Percentiles rank a stretch among this genome's conserved stretches.
phyloP scores from a whole-genome alignment of 1,140 invertebrate species.

The Leptinotarsa defecta region DNA sequence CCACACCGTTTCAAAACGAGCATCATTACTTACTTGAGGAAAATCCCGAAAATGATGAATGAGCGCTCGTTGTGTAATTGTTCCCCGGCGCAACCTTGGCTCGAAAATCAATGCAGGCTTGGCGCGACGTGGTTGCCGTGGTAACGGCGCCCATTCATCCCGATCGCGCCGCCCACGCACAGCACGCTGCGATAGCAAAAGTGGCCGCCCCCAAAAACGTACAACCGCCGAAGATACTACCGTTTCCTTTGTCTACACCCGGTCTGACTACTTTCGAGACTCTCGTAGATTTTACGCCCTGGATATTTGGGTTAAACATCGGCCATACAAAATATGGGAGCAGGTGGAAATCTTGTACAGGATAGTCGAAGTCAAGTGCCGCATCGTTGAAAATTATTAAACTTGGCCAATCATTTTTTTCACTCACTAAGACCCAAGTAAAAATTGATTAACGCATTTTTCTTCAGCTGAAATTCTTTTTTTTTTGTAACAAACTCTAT shows the following conservation, averaged over 20 bases:
- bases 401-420: too few species aligned
- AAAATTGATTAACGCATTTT: too few species aligned
- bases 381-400: too few species aligned
- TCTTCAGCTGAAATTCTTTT: too few species aligned
- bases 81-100: slow-evolving; percentile 42
- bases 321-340: too few species aligned
- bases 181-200: slow-evolving; percentile 14
- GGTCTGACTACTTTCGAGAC: neutral
- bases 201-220: slow-evolving; percentile 18
- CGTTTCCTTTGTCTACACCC: slow-evolving; percentile 6
- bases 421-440: too few species aligned
- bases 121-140: slow-evolving; percentile 46
- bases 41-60: slow-evolving; percentile 11
- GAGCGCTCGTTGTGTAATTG: neutral
- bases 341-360: too few species aligned
- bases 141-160: slow-evolving; percentile 52
- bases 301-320: neutral
- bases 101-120: slow-evolving; percentile 54
- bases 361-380: too few species aligned
- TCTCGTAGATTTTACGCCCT: neutral
- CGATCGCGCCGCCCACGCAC: slow-evolving; percentile 42
- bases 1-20: neutral
- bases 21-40: neutral
- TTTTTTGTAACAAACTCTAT: too few species aligned
- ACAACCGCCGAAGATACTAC: slow-evolving; percentile 4